Evolutionary conservation across 2,888 invertebrate species (phyloP).

Genomic region (Tachina fera): DNA sequence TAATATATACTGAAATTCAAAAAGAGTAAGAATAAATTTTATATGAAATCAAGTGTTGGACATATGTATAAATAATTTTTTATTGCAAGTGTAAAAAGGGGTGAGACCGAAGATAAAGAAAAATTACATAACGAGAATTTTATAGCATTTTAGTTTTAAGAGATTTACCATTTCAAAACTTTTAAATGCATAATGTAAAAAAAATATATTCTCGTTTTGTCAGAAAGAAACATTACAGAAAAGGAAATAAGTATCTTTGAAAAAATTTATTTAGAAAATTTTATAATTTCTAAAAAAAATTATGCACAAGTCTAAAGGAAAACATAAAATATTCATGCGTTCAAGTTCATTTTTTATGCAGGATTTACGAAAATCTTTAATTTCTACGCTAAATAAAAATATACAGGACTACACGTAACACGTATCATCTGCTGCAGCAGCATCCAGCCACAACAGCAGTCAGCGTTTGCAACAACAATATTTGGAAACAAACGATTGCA

Average conservation of each 20-base stretch:
- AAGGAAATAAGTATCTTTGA: constrained; percentile 72
- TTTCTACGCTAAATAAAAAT: constrained; percentile 69
- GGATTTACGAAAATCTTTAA: constrained; percentile 75
- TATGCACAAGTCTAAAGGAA: constrained; percentile 72
- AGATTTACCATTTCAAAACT: constrained; percentile 22
- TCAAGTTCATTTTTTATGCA: constrained; percentile 79
- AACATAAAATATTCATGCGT: constrained; percentile 75
- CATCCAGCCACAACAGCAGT: neutral
- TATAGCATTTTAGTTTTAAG: constrained; percentile 46
- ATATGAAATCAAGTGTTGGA: constrained; percentile 38
- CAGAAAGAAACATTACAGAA: constrained; percentile 22
- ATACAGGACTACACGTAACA: constrained; percentile 68
- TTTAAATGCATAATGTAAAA: constrained; percentile 26
- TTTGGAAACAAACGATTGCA: constrained; percentile 14
- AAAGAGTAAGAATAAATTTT: constrained; percentile 65
- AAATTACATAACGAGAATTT: constrained; percentile 73
- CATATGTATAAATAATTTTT: constrained; percentile 8
- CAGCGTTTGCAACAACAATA: constrained; percentile 26
- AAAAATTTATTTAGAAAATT: constrained; percentile 66
- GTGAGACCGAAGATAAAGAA: constrained; percentile 53
- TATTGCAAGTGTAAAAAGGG: constrained; percentile 42
- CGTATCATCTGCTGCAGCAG: neutral
- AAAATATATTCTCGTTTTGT: constrained; percentile 61
- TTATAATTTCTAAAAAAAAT: constrained; percentile 71
- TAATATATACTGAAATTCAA: constrained; percentile 51